phyloP scores from a whole-genome alignment of 2,113 vertebrate species.

The Pollimyrus isidori region DNA sequence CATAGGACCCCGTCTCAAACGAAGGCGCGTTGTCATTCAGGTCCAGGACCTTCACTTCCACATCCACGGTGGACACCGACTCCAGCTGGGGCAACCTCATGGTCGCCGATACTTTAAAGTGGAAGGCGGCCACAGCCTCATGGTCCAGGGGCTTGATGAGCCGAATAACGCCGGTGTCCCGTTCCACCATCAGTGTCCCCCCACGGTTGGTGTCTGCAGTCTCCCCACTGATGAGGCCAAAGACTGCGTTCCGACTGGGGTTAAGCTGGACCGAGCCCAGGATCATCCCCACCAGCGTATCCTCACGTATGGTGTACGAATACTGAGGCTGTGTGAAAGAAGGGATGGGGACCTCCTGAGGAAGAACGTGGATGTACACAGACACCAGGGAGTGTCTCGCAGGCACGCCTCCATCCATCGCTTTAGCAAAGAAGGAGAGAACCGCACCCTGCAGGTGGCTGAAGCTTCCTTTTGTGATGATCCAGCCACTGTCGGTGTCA shows the following conservation, averaged over 20 bases:
- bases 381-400: constrained; percentile 86
- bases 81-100: constrained; percentile 75
- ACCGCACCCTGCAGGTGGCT: constrained; percentile 81
- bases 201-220: constrained; percentile 77
- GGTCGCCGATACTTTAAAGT: constrained; percentile 84
- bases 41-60: constrained; percentile 87
- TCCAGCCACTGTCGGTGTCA: constrained; percentile 93
- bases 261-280: constrained; percentile 78
- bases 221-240: constrained; percentile 73
- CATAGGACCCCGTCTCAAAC: constrained; percentile 79
- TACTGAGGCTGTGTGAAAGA: constrained; percentile 90
- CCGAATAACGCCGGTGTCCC: constrained; percentile 76
- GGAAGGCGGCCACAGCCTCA: constrained; percentile 68
- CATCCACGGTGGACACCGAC: constrained; percentile 75
- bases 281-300: constrained; percentile 73
- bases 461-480: constrained; percentile 90
- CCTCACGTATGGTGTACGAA: constrained; percentile 81
- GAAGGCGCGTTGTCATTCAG: constrained; percentile 90
- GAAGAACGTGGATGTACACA: constrained; percentile 88
- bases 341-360: constrained; percentile 74
- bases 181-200: constrained; percentile 77
- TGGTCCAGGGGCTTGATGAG: constrained; percentile 81
- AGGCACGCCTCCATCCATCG: constrained; percentile 80
- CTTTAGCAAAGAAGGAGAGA: constrained; percentile 93
- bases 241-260: constrained; percentile 64